Percentiles rank a stretch among this genome's conserved stretches.
Evolutionary conservation across 2,113 vertebrate species (phyloP).

Genomic region (Muscicapa adusta): DNA sequence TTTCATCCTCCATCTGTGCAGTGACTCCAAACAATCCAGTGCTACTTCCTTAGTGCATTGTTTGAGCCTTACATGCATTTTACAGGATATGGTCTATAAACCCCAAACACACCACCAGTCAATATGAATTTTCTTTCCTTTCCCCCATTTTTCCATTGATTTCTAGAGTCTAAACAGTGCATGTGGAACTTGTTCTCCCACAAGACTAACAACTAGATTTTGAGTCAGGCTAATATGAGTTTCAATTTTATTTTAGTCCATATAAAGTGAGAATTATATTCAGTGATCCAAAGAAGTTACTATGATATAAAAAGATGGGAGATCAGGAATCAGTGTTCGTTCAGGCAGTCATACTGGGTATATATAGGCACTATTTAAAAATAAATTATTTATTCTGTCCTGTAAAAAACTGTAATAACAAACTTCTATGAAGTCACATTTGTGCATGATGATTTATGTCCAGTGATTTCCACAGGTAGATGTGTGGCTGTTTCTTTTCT

Average conservation of each 20-base stretch:
- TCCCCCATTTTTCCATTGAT: not conserved
- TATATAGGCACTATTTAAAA: not conserved
- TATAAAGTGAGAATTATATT: not conserved
- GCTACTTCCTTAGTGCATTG: not conserved
- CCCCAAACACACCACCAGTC: not conserved
- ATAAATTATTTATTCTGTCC: not conserved
- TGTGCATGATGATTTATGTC: not conserved
- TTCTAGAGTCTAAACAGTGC: not conserved
- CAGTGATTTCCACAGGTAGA: not conserved
- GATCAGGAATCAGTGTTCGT: not conserved
- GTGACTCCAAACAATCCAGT: not conserved
- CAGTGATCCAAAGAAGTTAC: not conserved
- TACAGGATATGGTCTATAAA: not conserved
- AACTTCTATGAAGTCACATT: not conserved
- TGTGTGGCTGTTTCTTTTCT: constrained; percentile 2
- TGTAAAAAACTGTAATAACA: not conserved
- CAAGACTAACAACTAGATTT: not conserved
- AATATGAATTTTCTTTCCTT: not conserved
- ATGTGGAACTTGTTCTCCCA: not conserved
- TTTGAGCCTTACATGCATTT: not conserved
- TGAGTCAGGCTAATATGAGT: not conserved
- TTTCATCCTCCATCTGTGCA: not conserved
- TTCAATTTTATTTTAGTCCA: not conserved
- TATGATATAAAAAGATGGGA: not conserved
- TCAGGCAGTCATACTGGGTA: not conserved